phyloP scores from a whole-genome alignment of 2,888 invertebrate species.

The Ichneumoninae sp. region DNA sequence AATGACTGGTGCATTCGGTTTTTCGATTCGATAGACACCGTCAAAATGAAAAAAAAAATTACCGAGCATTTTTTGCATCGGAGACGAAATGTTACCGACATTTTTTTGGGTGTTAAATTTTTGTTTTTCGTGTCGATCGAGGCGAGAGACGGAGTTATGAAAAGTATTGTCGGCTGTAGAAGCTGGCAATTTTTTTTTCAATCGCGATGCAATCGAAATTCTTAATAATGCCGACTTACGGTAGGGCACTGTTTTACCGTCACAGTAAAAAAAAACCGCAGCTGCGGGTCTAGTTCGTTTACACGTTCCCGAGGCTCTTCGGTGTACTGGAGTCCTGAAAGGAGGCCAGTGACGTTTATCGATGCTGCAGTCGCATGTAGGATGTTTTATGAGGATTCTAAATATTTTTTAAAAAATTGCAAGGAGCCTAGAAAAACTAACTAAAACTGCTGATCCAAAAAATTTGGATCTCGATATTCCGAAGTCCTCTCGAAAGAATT shows the following conservation, averaged over 20 bases:
- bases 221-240: too few relatives aligned
- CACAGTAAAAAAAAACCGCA: neutral
- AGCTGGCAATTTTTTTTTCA: too few relatives aligned
- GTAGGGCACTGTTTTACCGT: too few relatives aligned
- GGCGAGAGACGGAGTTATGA: too few relatives aligned
- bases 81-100: neutral
- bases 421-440: neutral
- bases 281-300: neutral
- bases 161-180: too few relatives aligned
- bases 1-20: neutral
- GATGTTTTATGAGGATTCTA: neutral
- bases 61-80: neutral
- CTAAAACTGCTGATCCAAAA: neutral
- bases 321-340: neutral
- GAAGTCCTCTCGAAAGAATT: neutral
- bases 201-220: too few relatives aligned
- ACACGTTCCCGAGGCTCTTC: neutral
- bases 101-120: neutral
- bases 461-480: neutral
- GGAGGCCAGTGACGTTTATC: neutral
- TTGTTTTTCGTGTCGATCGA: too few relatives aligned
- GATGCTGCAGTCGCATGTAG: neutral
- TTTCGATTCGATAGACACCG: neutral
- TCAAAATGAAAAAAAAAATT: neutral
- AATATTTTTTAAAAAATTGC: constrained; percentile 8